These are phyloP conservation scores for Mungos mungo DNA, from an alignment of 2,113 vertebrate species.

Conservation along the genomic window DNA sequence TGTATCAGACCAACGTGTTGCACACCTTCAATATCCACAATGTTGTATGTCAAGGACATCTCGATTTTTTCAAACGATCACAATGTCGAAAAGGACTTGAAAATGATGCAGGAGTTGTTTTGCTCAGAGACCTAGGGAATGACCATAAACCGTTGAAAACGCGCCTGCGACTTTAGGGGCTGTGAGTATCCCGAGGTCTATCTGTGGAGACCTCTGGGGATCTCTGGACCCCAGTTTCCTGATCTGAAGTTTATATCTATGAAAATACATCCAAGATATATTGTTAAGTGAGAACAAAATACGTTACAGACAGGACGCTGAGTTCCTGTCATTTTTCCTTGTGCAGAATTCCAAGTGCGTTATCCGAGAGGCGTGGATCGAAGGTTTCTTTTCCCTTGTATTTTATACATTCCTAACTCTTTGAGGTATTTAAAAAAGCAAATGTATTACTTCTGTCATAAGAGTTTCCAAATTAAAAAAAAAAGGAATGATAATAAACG, in stretches of 20 bases:
- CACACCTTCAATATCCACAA: neutral
- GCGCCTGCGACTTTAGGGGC: neutral
- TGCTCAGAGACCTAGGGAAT: too few species aligned
- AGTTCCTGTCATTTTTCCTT: neutral
- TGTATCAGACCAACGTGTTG: neutral
- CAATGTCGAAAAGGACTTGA: neutral
- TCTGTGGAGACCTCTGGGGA: accelerated
- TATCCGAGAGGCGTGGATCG: too few species aligned
- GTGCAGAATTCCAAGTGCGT: neutral
- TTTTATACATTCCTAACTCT: neutral
- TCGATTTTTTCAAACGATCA: neutral
- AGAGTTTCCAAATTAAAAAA: too few species aligned
- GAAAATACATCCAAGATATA: neutral
- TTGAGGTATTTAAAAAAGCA: neutral
- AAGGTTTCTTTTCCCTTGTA: neutral
- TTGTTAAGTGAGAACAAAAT: neutral
- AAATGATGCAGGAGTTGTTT: neutral
- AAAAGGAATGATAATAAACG: neutral
- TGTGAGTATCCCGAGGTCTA: accelerated
- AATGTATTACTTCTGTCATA: neutral
- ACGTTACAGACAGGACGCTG: accelerated
- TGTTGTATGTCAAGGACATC: neutral
- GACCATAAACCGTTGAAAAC: neutral
- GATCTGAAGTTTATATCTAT: neutral
- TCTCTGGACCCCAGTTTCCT: neutral